Percentiles rank a stretch among this genome's conserved stretches.
Evolutionary conservation across 2,113 vertebrate genomes (phyloP).

Genomic region (Colistium nudipinnis): DNA sequence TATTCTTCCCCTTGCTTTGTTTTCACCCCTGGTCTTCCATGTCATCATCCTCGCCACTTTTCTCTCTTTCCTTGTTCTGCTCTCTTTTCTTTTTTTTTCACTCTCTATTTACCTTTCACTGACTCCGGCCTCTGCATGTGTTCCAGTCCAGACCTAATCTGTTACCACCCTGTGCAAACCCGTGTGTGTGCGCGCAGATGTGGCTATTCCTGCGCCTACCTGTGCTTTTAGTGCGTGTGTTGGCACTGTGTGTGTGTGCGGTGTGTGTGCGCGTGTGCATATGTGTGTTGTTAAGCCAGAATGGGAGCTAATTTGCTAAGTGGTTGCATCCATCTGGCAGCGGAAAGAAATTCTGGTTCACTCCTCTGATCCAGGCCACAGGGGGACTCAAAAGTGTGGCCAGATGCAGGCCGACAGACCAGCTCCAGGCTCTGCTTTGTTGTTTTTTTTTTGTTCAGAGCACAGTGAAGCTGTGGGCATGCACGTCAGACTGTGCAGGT

Average conservation of each 20-base stretch:
- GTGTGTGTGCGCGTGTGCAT: conserved; percentile 22
- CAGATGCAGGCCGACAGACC: conserved; percentile 28
- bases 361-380: conserved; percentile 52
- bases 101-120: conserved; percentile 3
- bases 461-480: conserved; percentile 19
- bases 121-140: conserved; percentile 43
- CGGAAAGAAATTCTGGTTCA: conserved; percentile 63
- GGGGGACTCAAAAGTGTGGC: conserved; percentile 44
- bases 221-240: conserved; percentile 33
- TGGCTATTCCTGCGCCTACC: conserved; percentile 36
- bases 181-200: conserved; percentile 36
- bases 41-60: conserved; percentile 19
- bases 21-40: background rate
- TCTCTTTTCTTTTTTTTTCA: conserved; percentile 24
- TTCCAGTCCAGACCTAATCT: conserved; percentile 40
- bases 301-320: conserved; percentile 68
- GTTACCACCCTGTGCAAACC: conserved; percentile 32
- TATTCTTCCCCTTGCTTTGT: background rate
- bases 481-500: conserved; percentile 13
- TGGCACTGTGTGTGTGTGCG: conserved; percentile 31
- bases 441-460: conserved; percentile 49
- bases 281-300: conserved; percentile 48
- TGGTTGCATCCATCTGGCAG: conserved; percentile 62
- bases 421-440: conserved; percentile 36
- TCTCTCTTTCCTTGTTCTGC: conserved; percentile 26